Base-by-base conservation (phyloP, 2,113 vertebrate species). In the Rhinoptilus africanus region DNA sequence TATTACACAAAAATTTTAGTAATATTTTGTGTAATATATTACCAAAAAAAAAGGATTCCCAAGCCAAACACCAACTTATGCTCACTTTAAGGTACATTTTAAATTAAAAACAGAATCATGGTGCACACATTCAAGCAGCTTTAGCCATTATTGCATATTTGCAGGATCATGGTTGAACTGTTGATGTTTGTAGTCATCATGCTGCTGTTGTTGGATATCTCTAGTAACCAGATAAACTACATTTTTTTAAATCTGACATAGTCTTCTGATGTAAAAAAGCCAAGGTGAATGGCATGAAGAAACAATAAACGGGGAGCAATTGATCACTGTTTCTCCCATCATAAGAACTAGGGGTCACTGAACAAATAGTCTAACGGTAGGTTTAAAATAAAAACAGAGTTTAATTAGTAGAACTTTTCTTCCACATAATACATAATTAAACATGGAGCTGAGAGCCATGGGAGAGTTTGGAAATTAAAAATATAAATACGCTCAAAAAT, bases 401-500 rank as follows among this genome's bases (percentile, higher is more conserved):
- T 95, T 87, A 92, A 96, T 95, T 96, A 95, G 91, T 28, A 75
- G 64, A 94, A 79, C 64, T 94, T 82, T 72, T 85, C 84, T 91
- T 95, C 87, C 60, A 60, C 66, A 34, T 91, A 75, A 92, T 87
- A 66, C 92, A 89, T 96, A 95, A 95, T 89, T 95, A 81, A 96
- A 92, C n/a, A 75, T 23, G 32, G 80, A 94, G 60, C 84, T 75
- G 64, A 86, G 84, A 91, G 89, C 69, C 84, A 68, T 8, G 48
- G 87, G 73, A 96, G 89, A 54, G 64, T 71, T 84, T 78, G 60
- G 48, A 87, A 95, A 96, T 85, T 75, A 92, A 84, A 95, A 92
- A 93, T 91, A 94, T 75, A 96, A 92, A 93, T 92, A 95, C 81
- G 48, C 51, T 84, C 19, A 50, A 96, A 86, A 93, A 92, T 96